Conservation (phyloP, 2,797 vertebrate species). For the Ara ararauna region DNA sequence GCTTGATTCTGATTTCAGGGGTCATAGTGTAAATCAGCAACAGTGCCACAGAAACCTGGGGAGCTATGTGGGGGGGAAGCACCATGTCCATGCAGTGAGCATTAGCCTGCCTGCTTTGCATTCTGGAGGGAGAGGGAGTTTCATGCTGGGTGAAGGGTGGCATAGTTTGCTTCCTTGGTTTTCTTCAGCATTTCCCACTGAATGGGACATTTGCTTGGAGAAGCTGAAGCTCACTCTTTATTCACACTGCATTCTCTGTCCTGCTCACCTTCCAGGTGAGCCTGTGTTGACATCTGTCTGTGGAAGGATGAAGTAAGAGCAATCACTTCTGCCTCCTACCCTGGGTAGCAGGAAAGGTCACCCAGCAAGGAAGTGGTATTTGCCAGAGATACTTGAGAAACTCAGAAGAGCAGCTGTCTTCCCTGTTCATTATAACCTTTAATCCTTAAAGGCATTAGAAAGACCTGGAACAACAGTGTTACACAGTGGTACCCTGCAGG, state of each 20-base stretch:
- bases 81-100: rapidly evolving
- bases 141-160: background rate
- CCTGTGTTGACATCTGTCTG: background rate
- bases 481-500: background rate
- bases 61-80: rapidly evolving
- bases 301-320: background rate
- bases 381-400: background rate
- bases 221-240: background rate
- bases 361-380: background rate
- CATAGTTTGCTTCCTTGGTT: background rate
- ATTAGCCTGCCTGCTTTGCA: rapidly evolving
- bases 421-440: background rate
- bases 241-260: background rate
- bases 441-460: background rate
- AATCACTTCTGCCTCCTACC: background rate
- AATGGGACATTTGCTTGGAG: background rate
- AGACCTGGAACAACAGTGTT: background rate
- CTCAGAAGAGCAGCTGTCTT: background rate
- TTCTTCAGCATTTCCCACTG: background rate
- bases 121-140: background rate
- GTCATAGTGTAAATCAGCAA: background rate
- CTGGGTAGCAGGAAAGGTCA: background rate
- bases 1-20: background rate
- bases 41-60: rapidly evolving
- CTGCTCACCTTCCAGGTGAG: background rate